Base-by-base conservation (phyloP, 1,140 invertebrate genomes). In the Drosophila rhopaloa region DNA sequence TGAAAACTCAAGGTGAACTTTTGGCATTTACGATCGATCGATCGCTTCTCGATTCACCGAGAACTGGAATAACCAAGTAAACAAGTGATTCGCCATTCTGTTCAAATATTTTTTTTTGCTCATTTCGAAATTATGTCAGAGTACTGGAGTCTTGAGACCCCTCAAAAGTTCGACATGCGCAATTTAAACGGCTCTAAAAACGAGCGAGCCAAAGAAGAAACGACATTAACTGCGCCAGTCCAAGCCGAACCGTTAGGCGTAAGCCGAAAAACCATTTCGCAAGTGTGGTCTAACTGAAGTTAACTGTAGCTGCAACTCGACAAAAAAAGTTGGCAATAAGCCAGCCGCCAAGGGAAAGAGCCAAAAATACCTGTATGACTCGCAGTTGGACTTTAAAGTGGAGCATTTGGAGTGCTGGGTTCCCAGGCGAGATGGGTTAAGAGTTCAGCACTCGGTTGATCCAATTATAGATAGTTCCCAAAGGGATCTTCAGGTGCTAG, bases 1-100 rank as follows among this genome's bases (percentile, higher is more conserved):
- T 71, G 9, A 47, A 38, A 32, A 59, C 81, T 81, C 80, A 88
- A 88, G 84, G 84, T 67, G 63, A 81, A 48, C 81, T 70, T 27
- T 83, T 88, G 84, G 63, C 73, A 89, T 89, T 80, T 86, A 51
- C 48, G n/a, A 50, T 32, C n/a, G 47, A 29, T n/a, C 44, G 48
- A 56, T 48, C 19, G 27, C 41, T 24, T 27, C n/a, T 44, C 58
- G n/a, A 29, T 50, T 14, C 41, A 62, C 37, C 51, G 10, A 44
- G 46, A 75, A 66, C 59, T 76, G 61, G 54, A 76, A 76, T 76
- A 66, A 37, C 47, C 74, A 24, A 63, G 71, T 65, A 57, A 75
- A 75, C 65, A 71, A 71, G 29, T 7, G 29, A 8, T 8, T 32
- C 66, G 50, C 44, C 44, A 19, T 47, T 76, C 40, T 76, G 66